Evolutionary conservation across 2,797 vertebrate genomes (phyloP), one percentile per base, ranked within the genome.

Genomic region (Amblyopsis hoosieri): DNA sequence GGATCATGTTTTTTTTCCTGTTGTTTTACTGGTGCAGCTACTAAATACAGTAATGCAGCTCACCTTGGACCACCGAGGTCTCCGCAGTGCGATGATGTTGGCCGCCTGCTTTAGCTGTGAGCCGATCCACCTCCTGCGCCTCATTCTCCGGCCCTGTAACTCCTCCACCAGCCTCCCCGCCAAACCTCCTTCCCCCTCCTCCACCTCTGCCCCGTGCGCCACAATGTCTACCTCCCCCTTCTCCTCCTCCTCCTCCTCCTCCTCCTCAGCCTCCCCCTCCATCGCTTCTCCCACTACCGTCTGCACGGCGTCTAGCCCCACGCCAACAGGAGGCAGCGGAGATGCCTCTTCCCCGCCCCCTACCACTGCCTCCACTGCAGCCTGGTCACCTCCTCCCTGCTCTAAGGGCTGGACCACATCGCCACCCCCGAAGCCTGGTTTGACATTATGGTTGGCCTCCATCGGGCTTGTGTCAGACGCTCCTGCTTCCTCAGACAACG

Each of bases 51-150:
- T 12, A 53, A 6, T 19, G 63, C 13, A 56, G 76, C 85, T 88
- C 79, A 91, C 90, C 89, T 82, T 76, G 70, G 54, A 78, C 61
- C 53, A 80, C 66, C 42, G 64, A 58, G 9, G 63, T 75, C 56
- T 81, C 76, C 31, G 14, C 4, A 37, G 55, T 14, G 37, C 33
- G 54, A 50, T 74, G 63, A 49, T 80, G 69, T 57, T 80, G 72
- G 57, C 67, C 76, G 66, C 17, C 73, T 45, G 45, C 53, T 60
- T 62, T 14, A 5, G 2, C 54, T 46, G 12, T 46, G 8, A 19
- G 62, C 51, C 75, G 71, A 12, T 69, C 78, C 31, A 12, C 57
- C 45, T 81, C 74, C 17, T 63, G 54, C 65, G 23, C 64, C 51
- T 78, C 68, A 14, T 77, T 71, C 37, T 66, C 63, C 10, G 42